Evolutionary conservation across 2,113 vertebrate species (phyloP).

Genomic region (Machaerirhynchus nigripectus): DNA sequence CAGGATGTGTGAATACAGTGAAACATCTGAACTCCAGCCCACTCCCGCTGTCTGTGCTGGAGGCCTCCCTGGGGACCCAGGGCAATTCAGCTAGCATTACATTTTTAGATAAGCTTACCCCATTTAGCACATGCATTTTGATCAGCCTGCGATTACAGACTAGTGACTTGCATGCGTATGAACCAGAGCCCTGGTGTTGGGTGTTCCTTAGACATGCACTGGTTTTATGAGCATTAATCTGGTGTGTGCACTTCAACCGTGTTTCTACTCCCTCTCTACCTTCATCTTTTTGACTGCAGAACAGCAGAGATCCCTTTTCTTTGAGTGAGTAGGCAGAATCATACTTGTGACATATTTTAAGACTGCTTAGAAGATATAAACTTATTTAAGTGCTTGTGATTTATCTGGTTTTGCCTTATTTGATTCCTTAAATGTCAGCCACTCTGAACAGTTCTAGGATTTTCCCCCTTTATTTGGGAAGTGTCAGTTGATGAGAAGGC

Average conservation of each 20-base stretch:
- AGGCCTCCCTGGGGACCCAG: not conserved
- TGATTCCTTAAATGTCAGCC: not conserved
- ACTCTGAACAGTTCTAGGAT: not conserved
- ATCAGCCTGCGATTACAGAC: not conserved
- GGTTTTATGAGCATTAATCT: not conserved
- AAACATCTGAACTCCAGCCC: not conserved
- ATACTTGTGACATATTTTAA: not conserved
- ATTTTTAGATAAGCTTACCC: not conserved
- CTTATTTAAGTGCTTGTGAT: not conserved
- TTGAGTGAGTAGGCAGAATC: not conserved
- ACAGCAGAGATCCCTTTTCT: not conserved
- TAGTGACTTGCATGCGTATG: not conserved
- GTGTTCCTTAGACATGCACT: not conserved
- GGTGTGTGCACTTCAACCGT: not conserved
- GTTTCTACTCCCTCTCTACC: not conserved
- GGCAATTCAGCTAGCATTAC: not conserved
- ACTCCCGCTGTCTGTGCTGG: not conserved
- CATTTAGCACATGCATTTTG: slow-evolving; percentile 14
- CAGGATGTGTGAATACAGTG: not conserved
- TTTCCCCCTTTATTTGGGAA: not conserved
- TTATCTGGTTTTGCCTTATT: not conserved
- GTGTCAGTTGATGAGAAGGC: not conserved
- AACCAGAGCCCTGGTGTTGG: not conserved
- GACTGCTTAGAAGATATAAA: not conserved
- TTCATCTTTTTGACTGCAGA: not conserved